Evolutionary conservation across 2,888 invertebrate genomes (phyloP).

Genomic region (Gasteruption jaculator): DNA sequence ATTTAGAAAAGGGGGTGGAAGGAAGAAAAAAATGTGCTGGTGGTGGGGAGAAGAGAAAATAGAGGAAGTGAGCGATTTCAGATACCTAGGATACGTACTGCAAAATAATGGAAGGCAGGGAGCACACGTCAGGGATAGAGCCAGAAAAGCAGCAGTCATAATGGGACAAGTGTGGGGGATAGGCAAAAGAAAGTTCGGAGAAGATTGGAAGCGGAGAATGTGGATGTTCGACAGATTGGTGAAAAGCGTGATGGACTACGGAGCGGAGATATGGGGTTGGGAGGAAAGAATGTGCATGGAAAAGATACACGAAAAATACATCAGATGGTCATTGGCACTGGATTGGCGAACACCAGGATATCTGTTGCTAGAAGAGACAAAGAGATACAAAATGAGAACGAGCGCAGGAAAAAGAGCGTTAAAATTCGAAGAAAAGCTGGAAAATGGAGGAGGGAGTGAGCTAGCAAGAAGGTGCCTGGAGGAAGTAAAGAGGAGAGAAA

Average conservation of each 20-base stretch:
- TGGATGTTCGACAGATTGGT: background rate
- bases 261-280: slow-evolving; percentile 1
- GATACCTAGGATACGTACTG: background rate
- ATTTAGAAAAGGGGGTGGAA: background rate
- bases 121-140: background rate
- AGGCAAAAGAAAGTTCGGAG: background rate
- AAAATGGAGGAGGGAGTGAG: background rate
- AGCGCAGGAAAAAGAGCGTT: background rate
- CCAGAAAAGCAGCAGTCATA: background rate
- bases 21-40: background rate
- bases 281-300: background rate
- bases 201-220: background rate
- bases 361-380: background rate
- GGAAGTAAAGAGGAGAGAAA: slow-evolving; percentile 1
- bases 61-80: background rate
- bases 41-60: background rate
- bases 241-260: too few species aligned
- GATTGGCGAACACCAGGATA: slow-evolving; percentile 2
- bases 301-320: background rate
- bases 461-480: background rate
- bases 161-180: background rate
- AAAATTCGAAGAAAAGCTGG: background rate
- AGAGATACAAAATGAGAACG: slow-evolving; percentile 2
- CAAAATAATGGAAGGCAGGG: background rate
- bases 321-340: slow-evolving; percentile 3